These are phyloP conservation scores for Zoanthus sansibaricus DNA, from an alignment of 92 coral and sea anemone genomes.

Conservation along the genomic window DNA sequence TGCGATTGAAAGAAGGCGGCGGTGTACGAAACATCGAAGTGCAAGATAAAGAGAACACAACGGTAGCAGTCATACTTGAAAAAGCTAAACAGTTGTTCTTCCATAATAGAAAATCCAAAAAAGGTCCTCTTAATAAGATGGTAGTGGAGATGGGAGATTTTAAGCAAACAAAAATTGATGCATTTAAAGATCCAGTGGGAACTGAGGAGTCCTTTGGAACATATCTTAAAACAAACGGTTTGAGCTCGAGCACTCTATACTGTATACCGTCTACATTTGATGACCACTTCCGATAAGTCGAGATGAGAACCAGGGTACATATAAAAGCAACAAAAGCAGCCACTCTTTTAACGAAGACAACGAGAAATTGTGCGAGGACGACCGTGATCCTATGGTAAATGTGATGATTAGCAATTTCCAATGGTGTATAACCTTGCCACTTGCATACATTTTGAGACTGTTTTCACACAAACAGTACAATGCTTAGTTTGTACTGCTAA, in stretches of 20 bases:
- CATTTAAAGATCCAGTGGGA: neutral
- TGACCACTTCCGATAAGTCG: neutral
- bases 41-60: neutral
- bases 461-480: neutral
- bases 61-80: neutral
- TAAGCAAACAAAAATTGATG: neutral
- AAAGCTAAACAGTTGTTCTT: constrained; percentile 4
- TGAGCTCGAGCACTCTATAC: neutral
- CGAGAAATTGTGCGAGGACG: neutral
- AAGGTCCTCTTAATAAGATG: neutral
- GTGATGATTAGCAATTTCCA: neutral
- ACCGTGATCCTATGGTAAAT: neutral
- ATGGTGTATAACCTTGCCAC: neutral
- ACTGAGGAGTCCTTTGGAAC: neutral
- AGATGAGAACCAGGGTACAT: neutral
- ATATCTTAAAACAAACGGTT: neutral
- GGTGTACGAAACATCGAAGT: neutral
- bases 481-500: neutral
- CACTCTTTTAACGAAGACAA: neutral
- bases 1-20: neutral
- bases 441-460: neutral
- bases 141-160: neutral
- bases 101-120: neutral
- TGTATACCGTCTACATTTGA: neutral
- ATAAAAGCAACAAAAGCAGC: neutral